Percentiles rank a stretch among this genome's conserved stretches.
Conservation (phyloP, 2,888 invertebrate genomes). For the Eupsilia transversa region DNA sequence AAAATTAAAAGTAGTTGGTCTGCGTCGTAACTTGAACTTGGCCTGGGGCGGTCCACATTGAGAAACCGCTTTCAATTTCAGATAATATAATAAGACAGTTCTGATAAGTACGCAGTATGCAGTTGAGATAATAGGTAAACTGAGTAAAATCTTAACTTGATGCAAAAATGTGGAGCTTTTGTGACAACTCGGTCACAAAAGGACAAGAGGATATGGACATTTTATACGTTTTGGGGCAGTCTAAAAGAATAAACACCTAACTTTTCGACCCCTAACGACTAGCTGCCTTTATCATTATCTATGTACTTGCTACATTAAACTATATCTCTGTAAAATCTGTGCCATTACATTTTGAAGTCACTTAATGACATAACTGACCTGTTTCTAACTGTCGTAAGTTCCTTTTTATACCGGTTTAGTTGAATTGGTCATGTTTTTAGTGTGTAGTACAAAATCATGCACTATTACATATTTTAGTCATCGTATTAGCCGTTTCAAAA, state of each 20-base stretch:
- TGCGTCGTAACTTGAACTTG: constrained; percentile 31
- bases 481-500: constrained; percentile 17
- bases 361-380: constrained; percentile 36
- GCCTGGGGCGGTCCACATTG: background rate
- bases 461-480: constrained; percentile 25
- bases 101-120: background rate
- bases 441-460: constrained; percentile 33
- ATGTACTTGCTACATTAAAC: constrained; percentile 20
- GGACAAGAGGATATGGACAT: too few species aligned
- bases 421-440: constrained; percentile 24
- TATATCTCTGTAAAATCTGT: constrained; percentile 45
- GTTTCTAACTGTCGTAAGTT: constrained; percentile 18
- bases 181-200: background rate
- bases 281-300: background rate
- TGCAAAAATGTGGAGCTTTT: background rate
- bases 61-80: constrained; percentile 17
- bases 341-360: constrained; percentile 54
- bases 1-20: constrained; percentile 59
- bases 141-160: background rate
- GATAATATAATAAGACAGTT: background rate
- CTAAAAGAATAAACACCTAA: background rate
- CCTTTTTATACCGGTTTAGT: constrained; percentile 25
- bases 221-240: background rate
- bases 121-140: background rate
- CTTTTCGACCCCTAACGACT: constrained; percentile 7